Evolutionary conservation across 2,888 invertebrate genomes (phyloP), one percentile per base, ranked within the genome.

Genomic region (Ommatoiulus sabulosus): DNA sequence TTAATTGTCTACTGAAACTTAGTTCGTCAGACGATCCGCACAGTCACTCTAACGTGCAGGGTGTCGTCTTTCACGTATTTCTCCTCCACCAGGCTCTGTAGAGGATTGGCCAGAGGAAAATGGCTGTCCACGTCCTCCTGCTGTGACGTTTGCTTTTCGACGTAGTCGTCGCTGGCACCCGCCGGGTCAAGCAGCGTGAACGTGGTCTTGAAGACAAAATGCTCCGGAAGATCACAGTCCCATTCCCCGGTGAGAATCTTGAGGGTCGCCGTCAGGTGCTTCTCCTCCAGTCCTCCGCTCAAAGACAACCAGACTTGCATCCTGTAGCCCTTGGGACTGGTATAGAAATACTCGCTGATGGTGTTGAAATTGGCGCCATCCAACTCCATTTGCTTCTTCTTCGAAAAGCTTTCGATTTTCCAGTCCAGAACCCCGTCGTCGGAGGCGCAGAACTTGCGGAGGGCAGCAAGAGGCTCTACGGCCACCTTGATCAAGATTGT

Each of bases 371-470:
- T 84, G 8, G 43, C 84, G 8, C 86, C 86, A 6, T 86, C 86
- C n/a, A 35, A 44, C 44, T 86, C 86, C 24, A 43, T 44, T 86
- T 86, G 86, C 44, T 86, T 86, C 35, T 44, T 86, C 86, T 86
- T 86, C n/a, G 43, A n/a, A 44, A 43, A 86, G 17, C 43, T n/a
- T 3, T 44, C 44, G 44, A 86, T 86, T n/a, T 35, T 86, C 86
- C 86, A 86, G 20, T 43, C 43, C 44, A 86, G n/a, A 44, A 43
- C 44, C 8, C 86, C 86, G 44, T 8, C 17, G 52, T 52, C 10
- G 15, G 52, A 52, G 3, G 10, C 52, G 52, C 52, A 52, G 15
- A 52, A 52, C 52, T 52, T 52, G 4, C 52, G 52, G 52, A 52
- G 52, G 52, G 52, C 52, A 15, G 52, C 15, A 15, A 84, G 84